phyloP scores from a whole-genome alignment of 1,140 invertebrate genomes.

The Oscheius sp. region DNA sequence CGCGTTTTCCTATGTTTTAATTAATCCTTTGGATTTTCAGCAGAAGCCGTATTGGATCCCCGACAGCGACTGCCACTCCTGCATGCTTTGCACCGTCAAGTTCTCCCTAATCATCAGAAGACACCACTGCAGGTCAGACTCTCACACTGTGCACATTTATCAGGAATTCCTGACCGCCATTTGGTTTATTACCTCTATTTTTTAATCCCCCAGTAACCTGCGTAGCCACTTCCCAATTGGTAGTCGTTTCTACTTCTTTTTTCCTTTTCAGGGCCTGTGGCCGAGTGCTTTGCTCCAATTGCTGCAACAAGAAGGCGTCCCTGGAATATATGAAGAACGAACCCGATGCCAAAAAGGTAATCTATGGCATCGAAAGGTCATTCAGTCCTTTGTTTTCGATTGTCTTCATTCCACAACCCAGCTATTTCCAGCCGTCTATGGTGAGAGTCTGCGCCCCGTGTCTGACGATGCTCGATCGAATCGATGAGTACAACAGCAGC shows the following conservation, averaged over 20 bases:
- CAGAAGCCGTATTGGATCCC: slow-evolving; percentile 31
- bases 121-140: slow-evolving; percentile 18
- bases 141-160: background rate
- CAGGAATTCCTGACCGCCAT: no score
- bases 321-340: slow-evolving; percentile 26
- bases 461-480: slow-evolving; percentile 16
- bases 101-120: slow-evolving; percentile 22
- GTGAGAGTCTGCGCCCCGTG: slow-evolving; percentile 23
- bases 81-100: slow-evolving; percentile 24
- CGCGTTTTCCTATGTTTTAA: background rate
- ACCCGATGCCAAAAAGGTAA: slow-evolving; percentile 18
- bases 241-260: no score
- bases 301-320: slow-evolving; percentile 12
- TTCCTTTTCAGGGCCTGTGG: slow-evolving; percentile 21
- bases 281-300: slow-evolving; percentile 18
- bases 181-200: no score
- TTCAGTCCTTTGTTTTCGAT: no score
- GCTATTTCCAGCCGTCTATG: no score
- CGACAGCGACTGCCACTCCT: slow-evolving; percentile 15
- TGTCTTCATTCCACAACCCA: no score
- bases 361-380: no score
- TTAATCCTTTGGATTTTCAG: background rate
- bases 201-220: no score
- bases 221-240: no score
- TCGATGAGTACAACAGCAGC: slow-evolving; percentile 11